These are phyloP conservation scores for Mus caroli DNA, from an alignment of 2,797 vertebrate genomes.

Conservation along the genomic window DNA sequence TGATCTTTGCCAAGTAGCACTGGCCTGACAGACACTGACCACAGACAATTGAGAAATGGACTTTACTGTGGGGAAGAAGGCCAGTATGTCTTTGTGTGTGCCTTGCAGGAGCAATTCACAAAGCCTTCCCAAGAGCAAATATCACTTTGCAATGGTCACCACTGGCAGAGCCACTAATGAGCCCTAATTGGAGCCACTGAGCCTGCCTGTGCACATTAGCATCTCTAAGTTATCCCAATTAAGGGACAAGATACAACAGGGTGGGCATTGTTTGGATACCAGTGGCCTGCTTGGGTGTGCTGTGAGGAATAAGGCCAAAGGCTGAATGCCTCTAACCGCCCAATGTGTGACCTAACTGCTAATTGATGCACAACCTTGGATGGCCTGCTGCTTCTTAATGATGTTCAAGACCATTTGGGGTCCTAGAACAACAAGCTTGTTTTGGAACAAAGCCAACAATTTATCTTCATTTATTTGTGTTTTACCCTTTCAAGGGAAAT, in stretches of 20 bases:
- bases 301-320: slow-evolving; percentile 63
- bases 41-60: background rate
- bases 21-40: background rate
- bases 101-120: slow-evolving; percentile 66
- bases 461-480: slow-evolving; percentile 72
- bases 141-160: slow-evolving; percentile 66
- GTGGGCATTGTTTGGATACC: slow-evolving; percentile 63
- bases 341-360: slow-evolving; percentile 61
- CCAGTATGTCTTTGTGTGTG: background rate
- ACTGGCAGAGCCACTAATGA: slow-evolving; percentile 73
- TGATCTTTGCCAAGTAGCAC: background rate
- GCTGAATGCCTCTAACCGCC: slow-evolving; percentile 62
- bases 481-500: slow-evolving; percentile 36
- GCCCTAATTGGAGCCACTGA: slow-evolving; percentile 76
- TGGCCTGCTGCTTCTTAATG: slow-evolving; percentile 78
- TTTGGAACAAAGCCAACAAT: slow-evolving; percentile 76
- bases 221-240: slow-evolving; percentile 74
- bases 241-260: slow-evolving; percentile 70
- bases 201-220: slow-evolving; percentile 63
- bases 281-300: background rate
- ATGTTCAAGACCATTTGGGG: slow-evolving; percentile 72
- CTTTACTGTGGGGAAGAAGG: background rate
- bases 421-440: slow-evolving; percentile 76
- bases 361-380: slow-evolving; percentile 58
- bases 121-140: slow-evolving; percentile 58